Conservation (phyloP, 2,797 vertebrate genomes). For the Sternarchorhynchus goeldii region DNA sequence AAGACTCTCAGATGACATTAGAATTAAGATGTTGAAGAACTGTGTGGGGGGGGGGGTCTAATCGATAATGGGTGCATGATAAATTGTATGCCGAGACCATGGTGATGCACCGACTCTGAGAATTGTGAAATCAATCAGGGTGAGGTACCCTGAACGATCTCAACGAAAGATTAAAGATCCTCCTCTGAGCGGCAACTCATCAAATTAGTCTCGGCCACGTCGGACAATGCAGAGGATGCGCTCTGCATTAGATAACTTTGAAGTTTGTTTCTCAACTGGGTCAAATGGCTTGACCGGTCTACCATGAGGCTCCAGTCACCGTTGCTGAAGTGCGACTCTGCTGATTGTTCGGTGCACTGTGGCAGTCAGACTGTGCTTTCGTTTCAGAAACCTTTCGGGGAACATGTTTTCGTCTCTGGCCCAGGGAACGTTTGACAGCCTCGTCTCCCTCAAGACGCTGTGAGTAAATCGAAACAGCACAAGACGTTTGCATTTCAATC, state of each 20-base stretch:
- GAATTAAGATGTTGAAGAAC: conserved; percentile 15
- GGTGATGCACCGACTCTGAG: neutral
- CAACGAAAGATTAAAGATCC: neutral
- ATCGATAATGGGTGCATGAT: neutral
- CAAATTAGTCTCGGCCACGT: no score
- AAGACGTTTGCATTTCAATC: neutral
- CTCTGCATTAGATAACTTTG: neutral
- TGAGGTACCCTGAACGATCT: neutral
- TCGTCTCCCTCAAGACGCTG: conserved; percentile 88
- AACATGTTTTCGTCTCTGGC: conserved; percentile 94
- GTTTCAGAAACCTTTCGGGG: conserved; percentile 90
- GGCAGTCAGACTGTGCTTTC: conserved; percentile 1
- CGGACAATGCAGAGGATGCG: neutral
- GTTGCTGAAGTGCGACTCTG: neutral
- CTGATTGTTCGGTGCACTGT: neutral
- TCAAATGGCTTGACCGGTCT: neutral
- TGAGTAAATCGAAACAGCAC: conserved; percentile 73
- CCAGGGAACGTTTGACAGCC: conserved; percentile 91
- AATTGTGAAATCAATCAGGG: neutral
- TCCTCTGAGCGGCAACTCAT: neutral
- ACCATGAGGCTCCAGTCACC: neutral
- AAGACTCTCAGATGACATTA: conserved; percentile 26
- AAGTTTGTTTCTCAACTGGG: neutral
- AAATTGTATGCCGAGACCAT: neutral
- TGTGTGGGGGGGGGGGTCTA: neutral